These are phyloP conservation scores for Larimichthys polyactis DNA, from an alignment of 2,113 vertebrate genomes.

Conservation along the genomic window DNA sequence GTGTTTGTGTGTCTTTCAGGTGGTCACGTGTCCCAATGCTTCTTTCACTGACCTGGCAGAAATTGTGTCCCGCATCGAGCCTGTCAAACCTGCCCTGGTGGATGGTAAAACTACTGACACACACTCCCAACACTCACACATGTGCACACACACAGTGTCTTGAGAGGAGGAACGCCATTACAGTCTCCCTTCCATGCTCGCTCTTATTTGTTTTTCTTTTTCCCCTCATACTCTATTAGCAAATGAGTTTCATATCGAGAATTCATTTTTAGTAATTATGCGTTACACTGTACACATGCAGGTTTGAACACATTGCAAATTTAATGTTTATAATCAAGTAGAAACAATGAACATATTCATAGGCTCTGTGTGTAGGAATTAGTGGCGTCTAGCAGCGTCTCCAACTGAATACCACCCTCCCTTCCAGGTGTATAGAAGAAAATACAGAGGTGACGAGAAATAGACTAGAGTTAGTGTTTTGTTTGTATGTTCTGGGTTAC, in stretches of 20 bases:
- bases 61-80: constrained; percentile 95
- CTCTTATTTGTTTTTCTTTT: constrained; percentile 21
- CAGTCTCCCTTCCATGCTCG: neutral
- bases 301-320: neutral
- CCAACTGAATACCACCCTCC: too few relatives aligned
- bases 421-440: too few relatives aligned
- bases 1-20: constrained; percentile 74
- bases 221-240: constrained; percentile 20
- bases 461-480: too few relatives aligned
- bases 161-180: neutral
- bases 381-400: too few relatives aligned
- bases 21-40: constrained; percentile 90
- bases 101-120: constrained; percentile 86
- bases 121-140: neutral
- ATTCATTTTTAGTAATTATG: constrained; percentile 11
- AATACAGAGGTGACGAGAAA: too few relatives aligned
- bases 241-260: neutral
- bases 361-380: too few relatives aligned
- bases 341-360: neutral
- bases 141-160: neutral
- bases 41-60: constrained; percentile 97
- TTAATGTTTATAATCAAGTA: neutral
- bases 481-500: too few relatives aligned
- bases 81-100: constrained; percentile 84
- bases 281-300: neutral